Conservation (phyloP, 2,888 invertebrate genomes). For the Eucera pruinosa region DNA sequence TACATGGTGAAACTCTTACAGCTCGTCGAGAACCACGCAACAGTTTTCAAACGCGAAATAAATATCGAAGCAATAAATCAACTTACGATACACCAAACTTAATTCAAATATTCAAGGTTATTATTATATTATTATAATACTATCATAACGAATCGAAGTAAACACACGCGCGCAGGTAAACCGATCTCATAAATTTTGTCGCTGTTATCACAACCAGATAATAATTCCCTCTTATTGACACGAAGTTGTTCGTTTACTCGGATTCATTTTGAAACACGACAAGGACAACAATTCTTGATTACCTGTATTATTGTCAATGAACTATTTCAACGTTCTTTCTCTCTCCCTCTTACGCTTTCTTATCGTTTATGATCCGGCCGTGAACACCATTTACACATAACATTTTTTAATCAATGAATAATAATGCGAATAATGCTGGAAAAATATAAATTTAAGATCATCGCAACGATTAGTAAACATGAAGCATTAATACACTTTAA, state of each 20-base stretch:
- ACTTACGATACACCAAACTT: neutral
- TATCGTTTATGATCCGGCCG: neutral
- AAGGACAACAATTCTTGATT: neutral
- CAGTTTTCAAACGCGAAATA: neutral
- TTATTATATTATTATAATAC: neutral
- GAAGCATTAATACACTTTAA: too few species aligned
- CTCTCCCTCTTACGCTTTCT: neutral
- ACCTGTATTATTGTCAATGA: neutral
- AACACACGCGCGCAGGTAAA: neutral
- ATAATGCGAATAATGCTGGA: neutral
- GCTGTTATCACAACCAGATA: neutral
- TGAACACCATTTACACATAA: neutral
- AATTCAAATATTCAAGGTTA: neutral
- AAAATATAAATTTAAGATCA: neutral
- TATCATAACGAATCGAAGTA: neutral
- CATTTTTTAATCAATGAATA: neutral
- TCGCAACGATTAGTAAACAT: too few species aligned
- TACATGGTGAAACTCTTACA: too few species aligned
- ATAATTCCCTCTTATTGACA: neutral
- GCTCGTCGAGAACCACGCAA: neutral
- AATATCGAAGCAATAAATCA: neutral
- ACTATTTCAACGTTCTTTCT: slow-evolving; percentile 1
- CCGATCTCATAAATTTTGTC: neutral
- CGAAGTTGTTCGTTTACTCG: neutral
- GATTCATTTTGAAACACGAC: neutral